Base-by-base conservation (phyloP, 2,797 vertebrate genomes). In the Hoplostethus atlanticus region DNA sequence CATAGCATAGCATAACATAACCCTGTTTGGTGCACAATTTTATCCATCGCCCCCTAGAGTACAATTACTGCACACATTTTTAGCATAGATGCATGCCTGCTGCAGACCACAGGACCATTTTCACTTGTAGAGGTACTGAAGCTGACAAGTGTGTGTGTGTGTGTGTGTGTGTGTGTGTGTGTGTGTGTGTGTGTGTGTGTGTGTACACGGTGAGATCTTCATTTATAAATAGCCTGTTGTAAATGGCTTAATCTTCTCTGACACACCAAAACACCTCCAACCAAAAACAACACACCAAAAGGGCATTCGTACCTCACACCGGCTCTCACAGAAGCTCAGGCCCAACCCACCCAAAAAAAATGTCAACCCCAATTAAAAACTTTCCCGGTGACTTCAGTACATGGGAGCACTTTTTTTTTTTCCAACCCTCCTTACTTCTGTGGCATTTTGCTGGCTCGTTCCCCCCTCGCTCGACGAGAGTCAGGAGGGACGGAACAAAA, bases 301-400 rank as follows among this genome's bases (percentile, higher is more conserved):
- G 63, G 80, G 73, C 71, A 82, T 34, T 62, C 69, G 53, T 55
- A 77, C 77, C 68, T 65, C 21, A 21, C 66, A 50, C 52, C 67
- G n/a, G 76, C 68, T 61, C 44, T 42, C 48, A 74, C 34, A 34
- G 5, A 63, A 72, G 79, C 71, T 2, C n/a, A 30, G 21, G 21
- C 59, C 70, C 21, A 40, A 52, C 52, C 64, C 62, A 50, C 48
- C 56, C 21, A 21, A 30, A 42, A 72, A 16, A 75, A 71, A 81
- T 72, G 83, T 89, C 74, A 80, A 38, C 64, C 63, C 83, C 85
- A 85, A 89, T 91, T 87, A 89, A 90, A 90, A 89, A 92, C 77
- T 80, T 89, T 85, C 61, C 76, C 44, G 2, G 54, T 40, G 61
- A 81, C 76, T 81, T 47, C 40, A 1, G 75, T 68, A 66, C 72